A percentile compares a stretch with the other conserved stretches of the same genome.
Evolutionary conservation across 2,888 invertebrate genomes (phyloP).

Genomic region (Therioaphis trifolii): DNA sequence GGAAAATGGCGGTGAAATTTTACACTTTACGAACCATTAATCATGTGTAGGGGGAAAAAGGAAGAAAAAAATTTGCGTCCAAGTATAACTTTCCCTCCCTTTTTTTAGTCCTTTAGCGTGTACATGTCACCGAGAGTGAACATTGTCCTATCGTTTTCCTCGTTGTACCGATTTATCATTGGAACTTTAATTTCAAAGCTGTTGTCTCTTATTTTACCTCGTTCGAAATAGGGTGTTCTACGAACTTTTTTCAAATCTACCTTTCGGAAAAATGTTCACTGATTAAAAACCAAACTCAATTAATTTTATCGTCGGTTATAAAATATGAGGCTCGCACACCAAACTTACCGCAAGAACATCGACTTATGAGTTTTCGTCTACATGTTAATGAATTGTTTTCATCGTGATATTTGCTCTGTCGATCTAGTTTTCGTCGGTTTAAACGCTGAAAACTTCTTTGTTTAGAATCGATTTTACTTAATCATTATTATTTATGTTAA

Average conservation of each 20-base stretch:
- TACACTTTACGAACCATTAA: slow-evolving; percentile 31
- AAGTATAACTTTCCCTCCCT: background rate
- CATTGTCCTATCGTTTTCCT: slow-evolving; percentile 14
- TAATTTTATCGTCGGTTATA: too few relatives aligned
- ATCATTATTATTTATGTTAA: too few relatives aligned
- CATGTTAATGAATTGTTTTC: too few relatives aligned
- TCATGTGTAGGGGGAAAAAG: background rate
- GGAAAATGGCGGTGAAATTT: slow-evolving; percentile 24
- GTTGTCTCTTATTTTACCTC: background rate
- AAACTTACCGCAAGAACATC: too few relatives aligned
- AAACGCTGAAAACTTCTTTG: too few relatives aligned
- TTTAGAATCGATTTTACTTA: too few relatives aligned
- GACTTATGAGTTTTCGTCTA: too few relatives aligned
- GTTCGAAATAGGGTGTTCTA: background rate
- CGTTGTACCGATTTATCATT: slow-evolving; percentile 16
- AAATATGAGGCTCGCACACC: too few relatives aligned
- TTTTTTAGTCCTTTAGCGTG: background rate
- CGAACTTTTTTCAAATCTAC: too few relatives aligned
- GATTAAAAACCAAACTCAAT: too few relatives aligned
- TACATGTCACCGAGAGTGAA: background rate
- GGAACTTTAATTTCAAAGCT: slow-evolving; percentile 7
- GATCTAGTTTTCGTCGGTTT: too few relatives aligned
- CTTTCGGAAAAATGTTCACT: background rate
- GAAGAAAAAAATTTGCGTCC: slow-evolving; percentile 35
- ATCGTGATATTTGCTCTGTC: too few relatives aligned